Evolutionary conservation across 2,888 invertebrate species (phyloP), one percentile per base, ranked within the genome.

Genomic region (Anodontia alba): DNA sequence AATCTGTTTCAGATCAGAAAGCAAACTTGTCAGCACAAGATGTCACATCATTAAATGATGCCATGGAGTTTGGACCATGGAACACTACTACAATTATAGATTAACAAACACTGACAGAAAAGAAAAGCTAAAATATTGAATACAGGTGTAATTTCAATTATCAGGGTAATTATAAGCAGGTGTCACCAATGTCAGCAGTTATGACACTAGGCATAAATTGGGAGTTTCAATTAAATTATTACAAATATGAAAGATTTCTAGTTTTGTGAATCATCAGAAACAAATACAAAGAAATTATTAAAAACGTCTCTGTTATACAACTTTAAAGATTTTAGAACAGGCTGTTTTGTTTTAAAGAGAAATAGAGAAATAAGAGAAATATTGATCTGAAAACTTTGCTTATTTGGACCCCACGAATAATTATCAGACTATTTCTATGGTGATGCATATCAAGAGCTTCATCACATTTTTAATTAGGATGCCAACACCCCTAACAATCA

Each of bases 91-190:
- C 29, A 62, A 62, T 62, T 62, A 62, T 5, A 33, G 17, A 33
- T 33, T 33, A 33, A 62, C 33, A 62, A 62, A 33, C 33, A 62
- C 33, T 62, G 62, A 62, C 20, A 33, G 62, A 62, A 62, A 62
- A 33, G 20, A 8, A 33, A 62, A 33, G 62, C 62, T n/a, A 33
- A 8, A 33, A 62, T 33, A 62, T 33, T 62, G 62, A 62, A 62
- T 62, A 33, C 62, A 62, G 62, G 33, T 33, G 33, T 29, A 62
- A 20, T 62, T 62, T 62, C 33, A 62, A 62, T 62, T 62, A 62
- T 29, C 33, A 15, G 7, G 31, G 62, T 29, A 62, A 62, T 62
- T 62, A 62, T 62, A 8, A 23, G 20, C 62, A 62, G 33, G 12
- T 62, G 62, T 62, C 62, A 62, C 1, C n/a, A 12, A 54, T 54